A percentile compares a stretch with the other conserved stretches of the same genome.
These are phyloP conservation scores for Coregonus sp. DNA, from an alignment of 2,797 vertebrate genomes.

Conservation along the genomic window DNA sequence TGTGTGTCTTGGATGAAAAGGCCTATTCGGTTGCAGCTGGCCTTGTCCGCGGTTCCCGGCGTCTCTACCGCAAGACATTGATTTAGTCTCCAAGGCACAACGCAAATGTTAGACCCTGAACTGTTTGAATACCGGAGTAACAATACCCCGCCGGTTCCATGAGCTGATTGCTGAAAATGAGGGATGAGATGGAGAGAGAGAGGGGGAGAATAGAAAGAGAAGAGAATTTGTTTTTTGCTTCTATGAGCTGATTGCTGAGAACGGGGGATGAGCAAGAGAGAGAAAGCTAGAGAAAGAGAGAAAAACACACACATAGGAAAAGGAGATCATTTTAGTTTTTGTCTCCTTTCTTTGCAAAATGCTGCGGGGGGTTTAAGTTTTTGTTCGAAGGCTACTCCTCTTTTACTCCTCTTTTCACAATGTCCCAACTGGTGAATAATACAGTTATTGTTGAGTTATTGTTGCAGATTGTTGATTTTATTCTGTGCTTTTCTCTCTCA, in stretches of 20 bases:
- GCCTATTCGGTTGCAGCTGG: slow-evolving; percentile 20
- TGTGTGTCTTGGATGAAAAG: slow-evolving; percentile 22
- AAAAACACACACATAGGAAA: neutral
- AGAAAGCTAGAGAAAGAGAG: neutral
- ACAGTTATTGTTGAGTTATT: neutral
- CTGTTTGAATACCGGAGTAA: slow-evolving; percentile 12
- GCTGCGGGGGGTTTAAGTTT: neutral
- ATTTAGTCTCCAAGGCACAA: slow-evolving; percentile 23
- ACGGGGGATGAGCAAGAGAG: neutral
- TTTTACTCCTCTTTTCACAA: neutral
- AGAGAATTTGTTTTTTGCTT: neutral
- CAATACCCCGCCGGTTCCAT: slow-evolving; percentile 1
- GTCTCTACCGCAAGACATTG: slow-evolving; percentile 24
- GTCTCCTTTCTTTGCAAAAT: neutral
- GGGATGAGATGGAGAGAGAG: neutral
- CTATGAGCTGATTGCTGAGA: neutral
- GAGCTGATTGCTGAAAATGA: neutral
- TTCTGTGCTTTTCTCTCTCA: slow-evolving; percentile 54
- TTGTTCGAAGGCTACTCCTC: neutral
- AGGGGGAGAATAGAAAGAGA: neutral
- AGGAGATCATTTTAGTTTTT: neutral
- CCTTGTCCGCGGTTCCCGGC: slow-evolving; percentile 10
- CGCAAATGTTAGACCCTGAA: neutral
- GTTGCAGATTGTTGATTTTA: slow-evolving; percentile 6
- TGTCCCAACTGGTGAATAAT: slow-evolving; percentile 11